These are phyloP conservation scores for Eupleurogrammus muticus DNA, from an alignment of 2,797 vertebrate genomes.

Conservation along the genomic window DNA sequence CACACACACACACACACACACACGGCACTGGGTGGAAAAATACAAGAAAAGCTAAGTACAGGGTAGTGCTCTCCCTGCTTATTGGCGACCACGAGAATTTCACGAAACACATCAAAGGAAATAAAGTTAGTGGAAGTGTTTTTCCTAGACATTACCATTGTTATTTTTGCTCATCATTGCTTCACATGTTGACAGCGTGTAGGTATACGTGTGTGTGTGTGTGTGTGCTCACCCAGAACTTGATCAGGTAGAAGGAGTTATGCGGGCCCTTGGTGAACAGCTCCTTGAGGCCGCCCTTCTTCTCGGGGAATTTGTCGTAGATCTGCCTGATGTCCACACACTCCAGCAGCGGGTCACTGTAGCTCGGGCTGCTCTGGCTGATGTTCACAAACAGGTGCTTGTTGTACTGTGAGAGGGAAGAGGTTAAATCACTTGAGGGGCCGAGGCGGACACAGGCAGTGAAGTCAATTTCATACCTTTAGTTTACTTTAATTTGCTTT, in stretches of 20 bases:
- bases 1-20: conserved; percentile 37
- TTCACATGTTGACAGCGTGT: background rate
- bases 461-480: no score
- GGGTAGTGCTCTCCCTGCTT: background rate
- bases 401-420: conserved; percentile 87
- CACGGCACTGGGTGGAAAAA: conserved; percentile 38
- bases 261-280: conserved; percentile 96
- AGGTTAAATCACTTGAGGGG: background rate
- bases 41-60: conserved; percentile 10
- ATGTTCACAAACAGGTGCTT: conserved; percentile 99
- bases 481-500: background rate
- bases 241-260: conserved; percentile 97
- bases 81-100: background rate
- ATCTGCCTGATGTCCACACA: conserved; percentile 98
- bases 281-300: conserved; percentile 98
- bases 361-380: conserved; percentile 92
- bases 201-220: conserved; percentile 12
- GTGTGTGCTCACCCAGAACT: conserved; percentile 94
- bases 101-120: background rate
- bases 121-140: background rate
- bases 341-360: conserved; percentile 95
- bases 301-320: conserved; percentile 99
- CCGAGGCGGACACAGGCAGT: background rate
- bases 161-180: no score
- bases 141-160: background rate